Evolutionary conservation across 2,113 vertebrate genomes (phyloP).

Genomic region (Megaleporinus macrocephalus): DNA sequence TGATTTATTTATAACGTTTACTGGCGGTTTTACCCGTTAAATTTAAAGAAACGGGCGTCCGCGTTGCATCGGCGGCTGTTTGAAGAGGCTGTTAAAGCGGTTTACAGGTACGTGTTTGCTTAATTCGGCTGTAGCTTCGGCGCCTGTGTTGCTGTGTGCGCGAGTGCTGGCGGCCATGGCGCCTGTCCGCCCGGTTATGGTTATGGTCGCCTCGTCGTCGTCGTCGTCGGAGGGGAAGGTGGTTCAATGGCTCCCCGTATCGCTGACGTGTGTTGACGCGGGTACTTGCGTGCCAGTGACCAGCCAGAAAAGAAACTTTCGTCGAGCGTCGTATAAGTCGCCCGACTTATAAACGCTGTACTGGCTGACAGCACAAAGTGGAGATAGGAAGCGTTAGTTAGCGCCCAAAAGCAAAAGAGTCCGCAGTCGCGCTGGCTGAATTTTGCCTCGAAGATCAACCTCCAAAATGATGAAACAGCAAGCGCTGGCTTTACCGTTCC

Average conservation of each 20-base stretch:
- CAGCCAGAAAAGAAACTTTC: constrained; percentile 70
- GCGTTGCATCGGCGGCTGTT: background rate
- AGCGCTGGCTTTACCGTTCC: background rate
- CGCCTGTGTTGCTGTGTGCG: background rate
- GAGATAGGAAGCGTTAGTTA: too few relatives aligned
- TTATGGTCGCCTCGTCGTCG: constrained; percentile 51
- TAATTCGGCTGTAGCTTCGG: background rate
- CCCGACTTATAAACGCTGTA: constrained; percentile 58
- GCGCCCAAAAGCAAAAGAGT: too few relatives aligned
- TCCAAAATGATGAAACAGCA: background rate
- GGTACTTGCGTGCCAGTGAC: constrained; percentile 81
- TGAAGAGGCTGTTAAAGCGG: constrained; percentile 9
- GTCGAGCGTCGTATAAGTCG: constrained; percentile 58
- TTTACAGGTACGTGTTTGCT: constrained; percentile 35
- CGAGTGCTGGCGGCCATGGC: constrained; percentile 46
- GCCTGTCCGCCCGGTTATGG: constrained; percentile 54
- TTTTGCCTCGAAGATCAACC: background rate
- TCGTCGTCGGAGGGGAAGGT: constrained; percentile 79
- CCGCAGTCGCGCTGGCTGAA: background rate
- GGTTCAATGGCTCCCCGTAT: constrained; percentile 79
- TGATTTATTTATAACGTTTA: constrained; percentile 39
- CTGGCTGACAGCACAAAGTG: background rate
- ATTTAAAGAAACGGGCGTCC: background rate
- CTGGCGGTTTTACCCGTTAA: background rate
- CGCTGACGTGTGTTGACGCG: constrained; percentile 86